Base-by-base conservation (phyloP, 2,797 vertebrate species). In the Manis crassicaudata region DNA sequence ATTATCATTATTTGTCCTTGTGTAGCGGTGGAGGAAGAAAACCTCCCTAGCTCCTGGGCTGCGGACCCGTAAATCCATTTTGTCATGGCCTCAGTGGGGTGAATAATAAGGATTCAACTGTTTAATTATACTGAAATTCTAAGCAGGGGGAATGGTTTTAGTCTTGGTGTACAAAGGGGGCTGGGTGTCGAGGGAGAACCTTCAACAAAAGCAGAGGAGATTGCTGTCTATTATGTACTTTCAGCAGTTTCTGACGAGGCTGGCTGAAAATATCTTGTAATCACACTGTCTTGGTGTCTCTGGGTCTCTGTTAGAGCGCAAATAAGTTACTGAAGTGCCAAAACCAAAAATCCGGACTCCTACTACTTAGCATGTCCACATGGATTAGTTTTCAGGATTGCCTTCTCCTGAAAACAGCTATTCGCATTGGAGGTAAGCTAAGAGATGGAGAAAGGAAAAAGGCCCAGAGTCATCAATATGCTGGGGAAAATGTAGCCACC, bases 61-160 rank as follows among this genome's bases (percentile, higher is more conserved):
- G 65, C 8, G 20, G 14, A n/a, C 67, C 52, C 75, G n/a, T 60
- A 84, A 58, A 10, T 85, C 73, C 29, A 37, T 62, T 80, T 68
- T 80, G 60, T 73, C 35, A 43, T 43, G 40, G 67, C 50, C 29
- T 84, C 65, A 89, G 50, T 23, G 52, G 52, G 20, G 75, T 81
- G 73, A 92, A 67, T 75, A n/a, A 79, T 80, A 40, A 90, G 23
- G 67, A 37, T 27, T 89, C 29, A 62, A 2, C 18, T 52, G 16
- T 52, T 89, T 80, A 62, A 80, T 80, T 89, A 83, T 73, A 60
- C 84, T 29, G 35, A 85, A 81, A 89, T 89, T 52, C 29, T 81
- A 56, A n/a, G 60, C 35, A 7, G 35, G 29, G 11, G 27, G 52
- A 68, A 75, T 54, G 76, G 54, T 56, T 85, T 72, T 27, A 65